phyloP scores from a whole-genome alignment of 2,113 vertebrate genomes.

The Diglossa brunneiventris region DNA sequence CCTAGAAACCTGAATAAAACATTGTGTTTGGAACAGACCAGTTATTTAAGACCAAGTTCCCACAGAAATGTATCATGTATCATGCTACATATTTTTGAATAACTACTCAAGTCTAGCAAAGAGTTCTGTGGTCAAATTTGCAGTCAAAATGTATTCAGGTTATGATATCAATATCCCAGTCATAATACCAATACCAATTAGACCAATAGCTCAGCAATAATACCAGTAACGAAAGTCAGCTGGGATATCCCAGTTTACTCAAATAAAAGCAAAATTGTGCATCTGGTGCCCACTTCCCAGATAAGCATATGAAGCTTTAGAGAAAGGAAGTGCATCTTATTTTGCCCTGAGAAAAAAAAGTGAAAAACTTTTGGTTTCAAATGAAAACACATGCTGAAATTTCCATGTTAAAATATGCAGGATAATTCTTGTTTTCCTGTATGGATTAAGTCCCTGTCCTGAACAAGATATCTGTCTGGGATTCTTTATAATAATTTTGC shows the following conservation, averaged over 20 bases:
- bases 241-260: not conserved
- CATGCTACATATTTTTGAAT: not conserved
- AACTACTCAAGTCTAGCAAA: not conserved
- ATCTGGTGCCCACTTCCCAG: not conserved
- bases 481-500: constrained; percentile 34
- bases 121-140: not conserved
- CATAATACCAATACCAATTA: not conserved
- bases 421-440: constrained; percentile 48
- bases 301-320: not conserved
- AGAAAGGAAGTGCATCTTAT: not conserved
- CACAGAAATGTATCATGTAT: not conserved
- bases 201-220: not conserved
- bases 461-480: constrained; percentile 16
- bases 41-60: not conserved
- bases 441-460: constrained; percentile 44
- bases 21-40: not conserved
- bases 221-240: not conserved
- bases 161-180: not conserved
- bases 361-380: constrained; percentile 4
- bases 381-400: constrained; percentile 40
- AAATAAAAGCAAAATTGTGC: not conserved
- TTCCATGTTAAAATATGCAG: constrained; percentile 40
- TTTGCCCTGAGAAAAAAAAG: not conserved
- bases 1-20: not conserved
- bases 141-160: not conserved